Evolutionary conservation across 1,140 invertebrate genomes (phyloP).

Genomic region (Papilio polyxenes): DNA sequence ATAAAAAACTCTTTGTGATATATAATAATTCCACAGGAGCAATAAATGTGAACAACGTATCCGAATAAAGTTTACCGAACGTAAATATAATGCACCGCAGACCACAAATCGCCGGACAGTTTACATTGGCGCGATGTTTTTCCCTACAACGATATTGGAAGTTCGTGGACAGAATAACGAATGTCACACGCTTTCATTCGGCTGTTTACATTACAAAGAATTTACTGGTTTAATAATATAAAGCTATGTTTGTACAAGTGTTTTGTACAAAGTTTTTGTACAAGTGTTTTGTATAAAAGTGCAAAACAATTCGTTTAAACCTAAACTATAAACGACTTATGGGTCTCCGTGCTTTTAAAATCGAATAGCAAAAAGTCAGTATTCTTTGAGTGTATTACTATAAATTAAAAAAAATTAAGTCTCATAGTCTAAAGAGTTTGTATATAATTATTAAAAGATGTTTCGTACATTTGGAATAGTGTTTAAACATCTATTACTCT

Average conservation of each 20-base stretch:
- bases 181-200: background rate
- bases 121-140: constrained; percentile 15
- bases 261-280: no score
- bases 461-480: no score
- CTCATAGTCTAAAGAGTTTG: no score
- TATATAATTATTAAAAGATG: no score
- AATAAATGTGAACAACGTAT: background rate
- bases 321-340: no score
- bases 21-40: background rate
- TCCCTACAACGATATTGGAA: constrained; percentile 16
- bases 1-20: background rate
- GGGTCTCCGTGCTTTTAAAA: no score
- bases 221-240: background rate
- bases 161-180: background rate
- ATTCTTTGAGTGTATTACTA: no score
- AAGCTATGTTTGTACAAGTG: background rate
- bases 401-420: no score
- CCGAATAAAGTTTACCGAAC: background rate
- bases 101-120: constrained; percentile 9
- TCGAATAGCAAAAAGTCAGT: no score
- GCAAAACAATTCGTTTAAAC: no score
- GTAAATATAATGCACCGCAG: background rate
- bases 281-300: no score
- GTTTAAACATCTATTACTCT: no score
- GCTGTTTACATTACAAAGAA: background rate